phyloP scores from a whole-genome alignment of 2,113 vertebrate genomes.

The Eolophus roseicapilla region DNA sequence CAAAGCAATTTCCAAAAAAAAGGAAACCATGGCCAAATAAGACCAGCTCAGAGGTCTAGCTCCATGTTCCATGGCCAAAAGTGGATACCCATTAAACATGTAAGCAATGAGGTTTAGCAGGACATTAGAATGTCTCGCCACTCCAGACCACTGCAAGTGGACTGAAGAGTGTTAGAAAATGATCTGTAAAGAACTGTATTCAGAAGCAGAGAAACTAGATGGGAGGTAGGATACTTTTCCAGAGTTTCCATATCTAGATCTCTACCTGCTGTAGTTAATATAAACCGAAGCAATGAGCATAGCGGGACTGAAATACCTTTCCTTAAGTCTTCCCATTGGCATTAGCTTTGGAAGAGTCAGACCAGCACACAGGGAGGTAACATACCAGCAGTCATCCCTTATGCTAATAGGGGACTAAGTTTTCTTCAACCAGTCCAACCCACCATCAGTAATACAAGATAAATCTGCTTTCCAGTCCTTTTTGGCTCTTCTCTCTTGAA shows the following conservation, averaged over 20 bases:
- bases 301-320: neutral
- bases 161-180: neutral
- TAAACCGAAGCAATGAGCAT: neutral
- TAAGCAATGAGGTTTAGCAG: neutral
- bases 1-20: neutral
- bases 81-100: neutral
- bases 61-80: fast-evolving
- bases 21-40: neutral
- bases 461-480: neutral
- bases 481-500: neutral
- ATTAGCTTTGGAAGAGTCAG: neutral
- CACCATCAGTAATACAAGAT: neutral
- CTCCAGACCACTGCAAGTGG: neutral
- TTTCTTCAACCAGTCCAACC: neutral
- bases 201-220: neutral
- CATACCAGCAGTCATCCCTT: neutral
- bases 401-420: neutral
- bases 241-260: neutral
- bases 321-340: neutral
- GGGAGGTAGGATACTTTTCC: neutral
- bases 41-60: neutral
- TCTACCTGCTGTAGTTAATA: neutral
- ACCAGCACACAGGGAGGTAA: neutral
- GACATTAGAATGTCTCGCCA: neutral
- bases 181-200: neutral